phyloP scores from a whole-genome alignment of 2,888 invertebrate genomes.

The Melanostoma mellinum region DNA sequence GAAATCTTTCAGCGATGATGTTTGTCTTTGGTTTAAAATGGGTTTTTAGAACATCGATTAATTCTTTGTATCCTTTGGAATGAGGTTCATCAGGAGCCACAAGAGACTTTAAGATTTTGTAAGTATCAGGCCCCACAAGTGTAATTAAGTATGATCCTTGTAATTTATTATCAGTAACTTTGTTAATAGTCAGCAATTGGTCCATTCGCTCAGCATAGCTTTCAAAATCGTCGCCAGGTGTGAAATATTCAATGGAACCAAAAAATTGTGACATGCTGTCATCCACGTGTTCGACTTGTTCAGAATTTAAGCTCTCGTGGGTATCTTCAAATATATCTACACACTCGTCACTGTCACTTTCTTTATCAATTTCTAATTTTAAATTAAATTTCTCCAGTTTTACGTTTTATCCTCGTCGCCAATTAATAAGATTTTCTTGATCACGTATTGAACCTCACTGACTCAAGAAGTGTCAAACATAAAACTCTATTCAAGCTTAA shows the following conservation, averaged over 20 bases:
- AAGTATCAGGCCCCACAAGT: slow-evolving; percentile 17
- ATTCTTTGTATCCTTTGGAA: slow-evolving; percentile 19
- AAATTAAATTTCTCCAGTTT: neutral
- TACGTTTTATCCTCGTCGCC: too few relatives aligned
- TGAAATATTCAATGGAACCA: slow-evolving; percentile 8
- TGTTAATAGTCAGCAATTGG: slow-evolving; percentile 19
- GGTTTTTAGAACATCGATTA: slow-evolving; percentile 19
- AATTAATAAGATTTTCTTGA: too few relatives aligned
- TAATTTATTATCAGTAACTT: neutral
- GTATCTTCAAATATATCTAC: neutral
- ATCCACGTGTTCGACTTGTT: neutral
- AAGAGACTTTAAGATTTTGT: slow-evolving; percentile 11
- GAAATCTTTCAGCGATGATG: neutral
- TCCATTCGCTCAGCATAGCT: slow-evolving; percentile 14
- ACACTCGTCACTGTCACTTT: neutral
- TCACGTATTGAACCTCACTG: too few relatives aligned
- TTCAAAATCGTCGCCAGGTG: slow-evolving; percentile 13
- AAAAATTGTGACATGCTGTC: neutral
- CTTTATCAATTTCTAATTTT: neutral
- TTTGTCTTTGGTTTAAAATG: slow-evolving; percentile 39
- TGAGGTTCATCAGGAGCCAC: slow-evolving; percentile 16
- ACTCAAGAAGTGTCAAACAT: too few relatives aligned
- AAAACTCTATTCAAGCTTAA: too few relatives aligned
- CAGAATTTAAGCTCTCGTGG: neutral
- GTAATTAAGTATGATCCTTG: slow-evolving; percentile 22